Conservation (phyloP, 30 jellyfish, hydroid and myxozoan species). For the Morbakka virulenta region DNA sequence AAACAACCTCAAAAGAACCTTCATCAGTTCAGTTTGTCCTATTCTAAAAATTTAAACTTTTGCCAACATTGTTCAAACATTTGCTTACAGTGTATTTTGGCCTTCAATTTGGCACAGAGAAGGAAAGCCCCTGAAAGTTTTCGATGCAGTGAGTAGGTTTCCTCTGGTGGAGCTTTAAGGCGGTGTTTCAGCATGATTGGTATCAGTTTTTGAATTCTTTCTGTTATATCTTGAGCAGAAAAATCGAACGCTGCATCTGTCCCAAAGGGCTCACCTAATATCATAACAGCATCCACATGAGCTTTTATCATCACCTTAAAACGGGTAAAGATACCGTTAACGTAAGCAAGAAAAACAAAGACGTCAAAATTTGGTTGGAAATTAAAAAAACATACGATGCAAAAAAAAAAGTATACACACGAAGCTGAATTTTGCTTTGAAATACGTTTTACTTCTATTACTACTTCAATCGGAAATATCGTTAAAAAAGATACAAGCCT, state of each 20-base stretch:
- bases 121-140: constrained; percentile 96
- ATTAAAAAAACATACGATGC: too few relatives aligned
- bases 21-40: too few relatives aligned
- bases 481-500: too few relatives aligned
- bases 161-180: constrained; percentile 98
- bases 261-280: constrained; percentile 87
- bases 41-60: constrained; percentile 21
- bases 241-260: constrained; percentile 76
- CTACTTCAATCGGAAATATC: too few relatives aligned
- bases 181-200: constrained; percentile 94
- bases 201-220: constrained; percentile 60
- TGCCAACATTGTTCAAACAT: constrained; percentile 76
- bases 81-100: constrained; percentile 72
- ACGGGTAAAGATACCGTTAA: neutral
- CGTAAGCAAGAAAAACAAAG: neutral
- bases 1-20: too few relatives aligned
- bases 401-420: too few relatives aligned
- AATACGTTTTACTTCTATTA: too few relatives aligned
- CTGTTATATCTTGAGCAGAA: constrained; percentile 61
- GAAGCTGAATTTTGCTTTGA: too few relatives aligned
- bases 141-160: constrained; percentile 93
- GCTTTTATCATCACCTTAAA: constrained; percentile 85
- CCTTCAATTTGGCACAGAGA: constrained; percentile 84
- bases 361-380: too few relatives aligned
- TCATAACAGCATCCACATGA: constrained; percentile 98